phyloP scores from a whole-genome alignment of 1,140 invertebrate species.

The Myzus persicae region DNA sequence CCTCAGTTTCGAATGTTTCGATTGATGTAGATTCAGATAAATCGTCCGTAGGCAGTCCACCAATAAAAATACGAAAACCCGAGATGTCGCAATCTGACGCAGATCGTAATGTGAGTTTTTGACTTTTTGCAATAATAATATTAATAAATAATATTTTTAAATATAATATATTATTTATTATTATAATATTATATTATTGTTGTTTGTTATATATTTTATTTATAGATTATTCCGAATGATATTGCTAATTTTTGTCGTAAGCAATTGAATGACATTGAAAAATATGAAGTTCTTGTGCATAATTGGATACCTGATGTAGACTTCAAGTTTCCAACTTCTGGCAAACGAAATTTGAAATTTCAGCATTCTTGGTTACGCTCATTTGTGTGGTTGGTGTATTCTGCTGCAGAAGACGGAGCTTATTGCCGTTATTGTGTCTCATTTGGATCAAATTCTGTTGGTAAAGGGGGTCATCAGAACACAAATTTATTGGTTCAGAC shows the following conservation, averaged over 20 bases:
- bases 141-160: too few species aligned
- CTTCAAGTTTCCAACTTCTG: background rate
- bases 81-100: too few species aligned
- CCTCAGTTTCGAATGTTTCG: too few species aligned
- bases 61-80: background rate
- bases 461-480: too few species aligned
- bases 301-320: slow-evolving; percentile 14
- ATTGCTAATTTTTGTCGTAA: slow-evolving; percentile 13
- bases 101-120: too few species aligned
- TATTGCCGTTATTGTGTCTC: too few species aligned
- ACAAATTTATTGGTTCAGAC: background rate
- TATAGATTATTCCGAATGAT: background rate
- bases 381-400: too few species aligned
- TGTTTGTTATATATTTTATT: background rate
- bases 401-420: too few species aligned
- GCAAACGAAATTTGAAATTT: slow-evolving; percentile 15
- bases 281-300: slow-evolving; percentile 15
- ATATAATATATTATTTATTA: too few species aligned
- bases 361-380: background rate
- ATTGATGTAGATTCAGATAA: background rate
- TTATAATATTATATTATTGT: too few species aligned
- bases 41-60: background rate
- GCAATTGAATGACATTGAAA: slow-evolving; percentile 2
- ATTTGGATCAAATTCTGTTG: too few species aligned
- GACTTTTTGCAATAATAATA: too few species aligned